Evolutionary conservation across 2,888 invertebrate genomes (phyloP), one percentile per base, ranked within the genome.

Genomic region (Dromius quadrimaculatus): DNA sequence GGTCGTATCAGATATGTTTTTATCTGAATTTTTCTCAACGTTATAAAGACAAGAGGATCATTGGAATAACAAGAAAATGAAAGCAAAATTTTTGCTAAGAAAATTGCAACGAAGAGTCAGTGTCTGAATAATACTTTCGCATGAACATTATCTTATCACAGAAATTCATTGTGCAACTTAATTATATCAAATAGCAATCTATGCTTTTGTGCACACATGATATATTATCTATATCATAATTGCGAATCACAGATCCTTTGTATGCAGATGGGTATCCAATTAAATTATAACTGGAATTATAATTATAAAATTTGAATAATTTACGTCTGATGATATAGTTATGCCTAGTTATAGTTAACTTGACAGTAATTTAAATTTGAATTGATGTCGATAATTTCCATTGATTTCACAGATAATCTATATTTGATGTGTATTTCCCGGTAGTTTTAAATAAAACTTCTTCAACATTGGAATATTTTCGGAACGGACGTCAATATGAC

Each of bases 381-480:
- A 50, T 54, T 54, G 50, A 54, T 54, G 50, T 54, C 28, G 50
- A n/a, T n/a, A n/a, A n/a, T n/a, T n/a, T n/a, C n/a, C n/a, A n/a
- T n/a, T n/a, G n/a, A n/a, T n/a, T n/a, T n/a, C n/a, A n/a, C n/a
- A n/a, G n/a, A n/a, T n/a, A n/a, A n/a, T n/a, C n/a, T n/a, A n/a
- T n/a, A n/a, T n/a, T n/a, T n/a, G n/a, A n/a, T n/a, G n/a, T n/a
- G n/a, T n/a, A n/a, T n/a, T n/a, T n/a, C n/a, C n/a, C n/a, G n/a
- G n/a, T n/a, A n/a, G n/a, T n/a, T n/a, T n/a, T n/a, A n/a, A n/a
- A n/a, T n/a, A n/a, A n/a, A n/a, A n/a, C n/a, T n/a, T n/a, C n/a
- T n/a, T n/a, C n/a, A n/a, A n/a, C n/a, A n/a, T n/a, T n/a, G n/a
- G n/a, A n/a, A n/a, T n/a, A n/a, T n/a, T n/a, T n/a, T n/a, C n/a